Percentiles rank a stretch among this genome's conserved stretches.
Conservation (phyloP, 2,888 invertebrate species). For the Ormyrus nitidulus region DNA sequence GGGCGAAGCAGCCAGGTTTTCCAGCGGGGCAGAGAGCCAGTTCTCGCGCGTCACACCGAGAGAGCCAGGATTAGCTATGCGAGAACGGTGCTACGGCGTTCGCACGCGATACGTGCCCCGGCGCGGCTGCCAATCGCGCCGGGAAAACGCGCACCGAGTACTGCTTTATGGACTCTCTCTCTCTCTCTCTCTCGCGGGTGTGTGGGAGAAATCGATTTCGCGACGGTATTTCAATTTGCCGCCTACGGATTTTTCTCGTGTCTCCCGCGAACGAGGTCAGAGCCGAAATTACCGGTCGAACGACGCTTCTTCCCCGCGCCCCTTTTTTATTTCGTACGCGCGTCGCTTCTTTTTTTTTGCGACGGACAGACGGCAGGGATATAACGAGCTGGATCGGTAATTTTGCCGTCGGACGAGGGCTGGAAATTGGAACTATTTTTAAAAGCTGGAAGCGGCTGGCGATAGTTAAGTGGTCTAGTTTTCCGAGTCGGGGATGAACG, state of each 20-base stretch:
- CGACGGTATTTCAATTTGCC: constrained; percentile 12
- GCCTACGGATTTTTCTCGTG: neutral
- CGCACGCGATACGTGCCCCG: no score
- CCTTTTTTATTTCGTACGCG: neutral
- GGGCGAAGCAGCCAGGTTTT: no score
- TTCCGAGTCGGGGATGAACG: no score
- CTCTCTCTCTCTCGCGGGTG: no score
- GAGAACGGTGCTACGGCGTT: no score
- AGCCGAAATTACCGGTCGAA: constrained; percentile 3
- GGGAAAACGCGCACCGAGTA: neutral
- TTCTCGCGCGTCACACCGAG: no score
- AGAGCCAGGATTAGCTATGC: no score
- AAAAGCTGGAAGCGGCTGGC: no score
- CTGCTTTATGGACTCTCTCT: constrained; percentile 23
- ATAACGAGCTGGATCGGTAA: neutral
- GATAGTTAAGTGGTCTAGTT: no score
- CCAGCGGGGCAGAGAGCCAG: no score
- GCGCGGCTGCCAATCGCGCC: neutral
- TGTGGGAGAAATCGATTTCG: constrained; percentile 25
- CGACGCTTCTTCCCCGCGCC: neutral
- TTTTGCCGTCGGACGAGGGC: neutral
- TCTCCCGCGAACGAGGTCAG: neutral
- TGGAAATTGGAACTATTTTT: no score
- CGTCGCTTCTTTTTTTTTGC: neutral
- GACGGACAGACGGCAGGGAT: neutral